Evolutionary conservation across 2,888 invertebrate species (phyloP), one percentile per base, ranked within the genome.

Genomic region (Dascillus cervinus): DNA sequence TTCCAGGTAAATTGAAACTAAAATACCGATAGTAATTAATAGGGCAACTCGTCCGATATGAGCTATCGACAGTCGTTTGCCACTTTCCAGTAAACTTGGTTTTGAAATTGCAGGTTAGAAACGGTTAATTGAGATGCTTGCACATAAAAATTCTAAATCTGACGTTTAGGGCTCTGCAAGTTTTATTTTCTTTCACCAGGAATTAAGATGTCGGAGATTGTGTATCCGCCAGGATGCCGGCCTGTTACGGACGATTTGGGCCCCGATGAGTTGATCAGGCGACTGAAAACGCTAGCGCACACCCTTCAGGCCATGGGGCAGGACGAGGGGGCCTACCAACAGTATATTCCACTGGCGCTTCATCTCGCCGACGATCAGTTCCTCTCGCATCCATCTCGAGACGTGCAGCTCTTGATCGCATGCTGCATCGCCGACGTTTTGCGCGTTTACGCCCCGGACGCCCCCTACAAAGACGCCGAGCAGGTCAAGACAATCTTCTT

Each of bases 371-470:
- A 94, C 51, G 95, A 96, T 50, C 85, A 83, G 61, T 96, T 94
- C 64, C 71, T 96, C 46, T 79, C 84, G 41, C 91, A 97, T 65
- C 71, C 77, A 23, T 92, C 89, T 36, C 78, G 86, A 46, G 96
- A 97, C 66, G 95, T 97, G 0, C 88, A 95, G 60, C 70, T 97
- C 28, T 71, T 96, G 17, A 89, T 95, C 37, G 96, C 96, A 0
- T 97, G 96, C 65, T 96, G 96, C 61, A 90, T 97, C 55, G 96
- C 96, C 3, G 96, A 97, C 65, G 90, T 97, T 15, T 76, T 97
- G 44, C 71, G 96, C 37, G 90, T 97, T 3, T 97, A 94, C 65
- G 96, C 96, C 1, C 96, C 97, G 0, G 95, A 96, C 60, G 95
- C 95, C 19, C 97, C 97, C 0, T 97, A 94, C 62, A 94, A 92